phyloP scores from a whole-genome alignment of 2,113 vertebrate genomes.

The Phaethornis superciliosus region DNA sequence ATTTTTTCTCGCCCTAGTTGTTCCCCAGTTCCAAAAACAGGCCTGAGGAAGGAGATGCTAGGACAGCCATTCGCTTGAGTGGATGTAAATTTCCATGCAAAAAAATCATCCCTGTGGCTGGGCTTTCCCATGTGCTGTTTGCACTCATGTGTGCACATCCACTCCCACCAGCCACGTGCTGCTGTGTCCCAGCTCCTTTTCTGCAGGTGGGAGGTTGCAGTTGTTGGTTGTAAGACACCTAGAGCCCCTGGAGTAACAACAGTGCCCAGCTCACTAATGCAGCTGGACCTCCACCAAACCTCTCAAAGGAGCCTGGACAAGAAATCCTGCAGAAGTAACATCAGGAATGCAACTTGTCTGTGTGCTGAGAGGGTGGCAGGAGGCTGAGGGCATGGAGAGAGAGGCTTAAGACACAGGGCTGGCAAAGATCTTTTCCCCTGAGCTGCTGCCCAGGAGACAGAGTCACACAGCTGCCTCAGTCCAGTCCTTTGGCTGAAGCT shows the following conservation, averaged over 20 bases:
- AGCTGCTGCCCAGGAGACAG: neutral
- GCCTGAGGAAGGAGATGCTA: neutral
- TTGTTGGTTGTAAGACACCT: neutral
- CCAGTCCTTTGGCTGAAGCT: neutral
- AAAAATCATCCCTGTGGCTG: neutral
- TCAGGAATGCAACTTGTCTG: too few relatives aligned
- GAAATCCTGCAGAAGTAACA: neutral
- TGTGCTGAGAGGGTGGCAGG: neutral
- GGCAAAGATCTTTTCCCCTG: neutral
- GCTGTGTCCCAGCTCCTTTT: neutral
- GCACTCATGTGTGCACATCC: rapidly evolving
- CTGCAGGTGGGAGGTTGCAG: too few relatives aligned
- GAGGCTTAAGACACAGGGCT: neutral
- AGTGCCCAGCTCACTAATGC: rapidly evolving
- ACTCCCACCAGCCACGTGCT: rapidly evolving
- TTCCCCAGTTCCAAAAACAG: neutral
- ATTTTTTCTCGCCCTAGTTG: slow-evolving; percentile 38
- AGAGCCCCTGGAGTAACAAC: neutral
- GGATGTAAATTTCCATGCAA: neutral
- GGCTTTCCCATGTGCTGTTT: neutral
- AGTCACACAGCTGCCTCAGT: rapidly evolving
- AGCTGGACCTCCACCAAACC: neutral
- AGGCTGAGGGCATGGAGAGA: neutral
- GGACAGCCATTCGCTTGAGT: neutral
- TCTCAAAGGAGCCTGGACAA: neutral